Base-by-base conservation (phyloP, 2,797 vertebrate genomes). In the Morus bassanus region DNA sequence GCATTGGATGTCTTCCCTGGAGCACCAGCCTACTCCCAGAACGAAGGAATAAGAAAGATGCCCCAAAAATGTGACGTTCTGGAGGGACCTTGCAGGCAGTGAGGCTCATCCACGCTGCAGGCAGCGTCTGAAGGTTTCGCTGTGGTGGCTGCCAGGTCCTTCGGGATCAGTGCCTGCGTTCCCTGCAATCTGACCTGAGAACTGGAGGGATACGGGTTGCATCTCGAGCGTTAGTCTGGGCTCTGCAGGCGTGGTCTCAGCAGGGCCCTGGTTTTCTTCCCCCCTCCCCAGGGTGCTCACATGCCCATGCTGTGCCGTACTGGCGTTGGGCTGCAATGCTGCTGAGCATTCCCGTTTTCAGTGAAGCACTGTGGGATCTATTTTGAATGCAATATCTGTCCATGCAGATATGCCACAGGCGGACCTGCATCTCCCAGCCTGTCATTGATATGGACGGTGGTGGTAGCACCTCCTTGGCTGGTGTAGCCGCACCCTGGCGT, bases 401-500 rank as follows among this genome's bases (percentile, higher is more conserved):
- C 0, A 0, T 28, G 82, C 57, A 25, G 68, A 56, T 11, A n/a
- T 80, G 69, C 69, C 37, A 5, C 33, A 4, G 92, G 84, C 63
- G 54, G 70, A 18, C 56, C 39, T 11, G 21, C 22, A 1, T 60
- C 77, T 88, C 61, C 35, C 33, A n/a, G 28, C n/a, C 45, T 9
- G 0, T 23, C 0, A 0, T 5, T 0, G 2, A 3, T 15, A 11
- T 0, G 45, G 61, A 14, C 11, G 31, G 79, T 0, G 2, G 21
- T 6, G 19, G 21, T 7, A 43, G 53, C 77, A 13, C 6, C 11
- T 56, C 39, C 22, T 51, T 0, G 1, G 79, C 11, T 4, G 30
- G 28, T 63, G 16, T 13, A 18, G 67, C 41, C 3, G 7, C 39
- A 7, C 37, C 18, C 18, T 24, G 64, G 45, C 2, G 2, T 46